Evolutionary conservation across 2,888 invertebrate genomes (phyloP), one percentile per base, ranked within the genome.

Genomic region (Deroplatys truncata): DNA sequence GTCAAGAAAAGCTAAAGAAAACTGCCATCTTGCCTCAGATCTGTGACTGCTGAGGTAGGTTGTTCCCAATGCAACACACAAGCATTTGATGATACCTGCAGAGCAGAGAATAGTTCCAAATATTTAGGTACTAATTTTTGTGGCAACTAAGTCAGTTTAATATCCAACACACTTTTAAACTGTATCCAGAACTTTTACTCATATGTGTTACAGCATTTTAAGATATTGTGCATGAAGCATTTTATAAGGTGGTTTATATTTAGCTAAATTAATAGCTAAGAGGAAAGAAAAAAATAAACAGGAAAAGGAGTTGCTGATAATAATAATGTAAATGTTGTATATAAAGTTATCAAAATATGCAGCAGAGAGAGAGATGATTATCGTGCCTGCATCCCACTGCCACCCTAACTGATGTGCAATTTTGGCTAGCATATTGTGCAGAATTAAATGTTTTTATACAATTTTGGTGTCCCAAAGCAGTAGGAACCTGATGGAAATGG

Each of bases 81-180:
- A 72, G 56, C 56, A 16, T 25, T 72, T 25, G 56, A 72, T 72
- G 56, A 72, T 72, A 72, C 56, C 7, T 72, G 20, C 56, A 72
- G 56, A 72, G 56, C 56, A 72, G 56, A 20, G 20, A 72, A 72
- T 72, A 20, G 25, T 72, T 49, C 28, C 29, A 82, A 56, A 31
- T 82, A 86, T 86, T 86, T 86, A 86, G 86, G 29, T 29, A 86
- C 72, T 49, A 82, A 8, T 82, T 86, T 86, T 86, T 86, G 86
- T 86, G 86, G 86, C 86, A 86, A 86, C 86, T 86, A 86, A 86
- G 86, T 86, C 86, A 86, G 31, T 82, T 72, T 4, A 72, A 72
- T 20, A 72, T 72, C 56, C 56, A 20, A 72, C 3, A 72, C 56
- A 72, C 56, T 72, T 72, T 72, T 20, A 72, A 72, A 72, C 20